Conservation (phyloP, 1,140 invertebrate genomes). For the Calosoma granatense region DNA sequence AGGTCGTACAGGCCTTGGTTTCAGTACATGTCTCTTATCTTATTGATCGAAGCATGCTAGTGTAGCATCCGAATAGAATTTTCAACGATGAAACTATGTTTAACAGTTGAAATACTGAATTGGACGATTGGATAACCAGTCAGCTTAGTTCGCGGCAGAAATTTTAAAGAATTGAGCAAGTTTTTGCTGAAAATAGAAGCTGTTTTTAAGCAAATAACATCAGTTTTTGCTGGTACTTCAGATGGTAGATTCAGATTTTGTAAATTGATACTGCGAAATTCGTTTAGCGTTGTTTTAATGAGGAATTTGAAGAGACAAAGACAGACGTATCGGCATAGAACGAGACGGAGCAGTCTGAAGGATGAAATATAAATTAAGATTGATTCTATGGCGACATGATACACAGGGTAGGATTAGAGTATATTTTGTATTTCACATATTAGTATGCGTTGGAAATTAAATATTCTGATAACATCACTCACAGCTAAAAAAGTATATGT, state of each 20-base stretch:
- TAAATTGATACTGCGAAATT: neutral
- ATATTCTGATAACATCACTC: too few species aligned
- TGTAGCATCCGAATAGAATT: neutral
- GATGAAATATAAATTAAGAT: neutral
- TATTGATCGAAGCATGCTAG: neutral
- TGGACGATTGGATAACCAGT: neutral
- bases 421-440: neutral
- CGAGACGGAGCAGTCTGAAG: neutral
- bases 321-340: too few species aligned
- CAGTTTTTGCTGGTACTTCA: neutral
- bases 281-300: neutral
- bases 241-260: neutral
- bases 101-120: neutral
- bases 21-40: neutral
- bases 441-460: too few species aligned
- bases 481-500: too few species aligned
- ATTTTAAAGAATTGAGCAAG: neutral
- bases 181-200: neutral
- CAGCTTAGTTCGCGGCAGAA: neutral
- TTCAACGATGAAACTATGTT: neutral
- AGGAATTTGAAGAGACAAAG: neutral
- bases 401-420: neutral
- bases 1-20: neutral
- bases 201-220: neutral
- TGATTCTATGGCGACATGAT: neutral